Evolutionary conservation across 30 jellyfish, hydroid and myxozoan genomes (phyloP).

Genomic region (Aurelia sp.): DNA sequence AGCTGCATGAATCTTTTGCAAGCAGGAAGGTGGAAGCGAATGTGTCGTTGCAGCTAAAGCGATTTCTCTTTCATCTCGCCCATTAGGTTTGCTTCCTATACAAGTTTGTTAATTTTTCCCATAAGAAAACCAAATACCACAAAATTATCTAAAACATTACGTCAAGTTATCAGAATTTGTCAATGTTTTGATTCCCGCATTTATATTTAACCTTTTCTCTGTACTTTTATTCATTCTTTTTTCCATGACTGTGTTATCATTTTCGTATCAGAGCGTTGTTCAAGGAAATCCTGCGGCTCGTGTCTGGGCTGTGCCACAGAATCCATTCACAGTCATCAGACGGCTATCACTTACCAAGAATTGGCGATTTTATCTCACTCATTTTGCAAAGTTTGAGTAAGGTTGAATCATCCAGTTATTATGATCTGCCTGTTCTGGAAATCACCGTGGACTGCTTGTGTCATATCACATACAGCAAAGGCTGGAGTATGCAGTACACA

Average conservation of each 20-base stretch:
- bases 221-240: no score
- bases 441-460: slow-evolving; percentile 73
- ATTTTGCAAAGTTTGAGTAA: slow-evolving; percentile 42
- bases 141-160: no score
- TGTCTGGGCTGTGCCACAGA: slow-evolving; percentile 11
- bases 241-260: not conserved
- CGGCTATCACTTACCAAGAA: not conserved
- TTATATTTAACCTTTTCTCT: no score
- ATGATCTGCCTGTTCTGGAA: slow-evolving; percentile 95
- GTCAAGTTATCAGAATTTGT: no score
- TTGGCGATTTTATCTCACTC: slow-evolving; percentile 53
- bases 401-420: slow-evolving; percentile 82
- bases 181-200: no score
- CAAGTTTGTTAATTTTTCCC: no score
- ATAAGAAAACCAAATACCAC: no score
- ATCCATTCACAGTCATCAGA: slow-evolving; percentile 11
- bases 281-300: slow-evolving; percentile 46
- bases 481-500: slow-evolving; percentile 80
- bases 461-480: slow-evolving; percentile 59
- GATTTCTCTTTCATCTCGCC: no score
- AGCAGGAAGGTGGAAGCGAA: no score
- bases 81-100: no score
- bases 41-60: no score
- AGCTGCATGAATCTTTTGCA: no score
- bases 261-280: slow-evolving; percentile 38